A percentile compares a stretch with the other conserved stretches of the same genome.
phyloP scores from a whole-genome alignment of 2,797 vertebrate genomes.

The Capromys pilorides region DNA sequence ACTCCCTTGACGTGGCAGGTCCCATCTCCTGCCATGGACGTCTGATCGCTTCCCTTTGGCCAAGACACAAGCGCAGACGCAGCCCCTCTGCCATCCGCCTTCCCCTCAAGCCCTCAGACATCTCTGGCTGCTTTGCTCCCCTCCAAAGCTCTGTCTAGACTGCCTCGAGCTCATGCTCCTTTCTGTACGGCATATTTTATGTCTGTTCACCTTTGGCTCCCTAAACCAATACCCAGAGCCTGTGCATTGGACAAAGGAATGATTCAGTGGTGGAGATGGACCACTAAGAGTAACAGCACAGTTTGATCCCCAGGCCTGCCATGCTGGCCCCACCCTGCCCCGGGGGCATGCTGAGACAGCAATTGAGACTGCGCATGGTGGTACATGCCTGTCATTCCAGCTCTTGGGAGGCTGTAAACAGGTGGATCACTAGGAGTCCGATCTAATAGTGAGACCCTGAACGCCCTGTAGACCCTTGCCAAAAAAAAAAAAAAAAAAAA shows the following conservation, averaged over 20 bases:
- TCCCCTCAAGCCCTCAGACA: background rate
- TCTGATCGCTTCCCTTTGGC: background rate
- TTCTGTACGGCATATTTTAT: background rate
- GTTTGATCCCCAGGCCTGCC: too few relatives aligned
- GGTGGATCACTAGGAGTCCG: too few relatives aligned
- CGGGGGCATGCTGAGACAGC: too few relatives aligned
- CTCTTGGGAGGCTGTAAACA: too few relatives aligned
- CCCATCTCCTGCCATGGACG: background rate
- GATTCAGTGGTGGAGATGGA: background rate
- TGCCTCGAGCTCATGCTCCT: background rate
- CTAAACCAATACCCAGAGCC: background rate
- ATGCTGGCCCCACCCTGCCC: too few relatives aligned
- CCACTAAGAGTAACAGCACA: background rate
- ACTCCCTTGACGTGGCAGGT: background rate
- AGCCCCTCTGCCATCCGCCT: background rate
- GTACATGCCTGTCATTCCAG: too few relatives aligned
- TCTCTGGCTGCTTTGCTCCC: background rate
- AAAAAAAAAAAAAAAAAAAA: too few relatives aligned
- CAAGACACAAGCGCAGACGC: background rate
- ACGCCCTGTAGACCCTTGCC: too few relatives aligned
- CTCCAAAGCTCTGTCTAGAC: background rate
- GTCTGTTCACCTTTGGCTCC: background rate
- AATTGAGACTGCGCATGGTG: too few relatives aligned
- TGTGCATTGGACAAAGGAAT: background rate
- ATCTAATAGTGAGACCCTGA: too few relatives aligned